These are phyloP conservation scores for Epistrophe eligans DNA, from an alignment of 2,888 invertebrate genomes.

Conservation along the genomic window DNA sequence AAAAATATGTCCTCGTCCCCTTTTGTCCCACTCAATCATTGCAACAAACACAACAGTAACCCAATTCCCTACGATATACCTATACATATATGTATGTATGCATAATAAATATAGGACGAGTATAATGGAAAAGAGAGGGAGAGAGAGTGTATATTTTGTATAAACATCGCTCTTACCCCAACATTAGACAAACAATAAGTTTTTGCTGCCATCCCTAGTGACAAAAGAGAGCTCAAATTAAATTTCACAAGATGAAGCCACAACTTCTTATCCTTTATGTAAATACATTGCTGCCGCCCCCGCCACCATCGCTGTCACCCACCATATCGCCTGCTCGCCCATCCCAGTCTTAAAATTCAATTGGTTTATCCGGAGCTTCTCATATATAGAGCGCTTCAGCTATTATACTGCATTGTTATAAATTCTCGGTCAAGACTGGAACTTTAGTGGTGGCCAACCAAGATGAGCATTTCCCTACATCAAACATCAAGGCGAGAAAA, in stretches of 20 bases:
- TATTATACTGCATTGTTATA: constrained; percentile 62
- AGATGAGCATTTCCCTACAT: constrained; percentile 47
- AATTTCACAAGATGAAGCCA: constrained; percentile 59
- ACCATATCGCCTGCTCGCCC: not conserved
- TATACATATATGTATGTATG: no score
- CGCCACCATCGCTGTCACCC: not conserved
- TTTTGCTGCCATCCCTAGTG: constrained; percentile 34
- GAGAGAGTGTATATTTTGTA: not conserved
- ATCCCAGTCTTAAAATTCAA: constrained; percentile 58
- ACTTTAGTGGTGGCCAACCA: constrained; percentile 19
- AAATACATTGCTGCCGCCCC: constrained; percentile 24
- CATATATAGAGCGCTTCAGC: constrained; percentile 22
- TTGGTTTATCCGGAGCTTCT: constrained; percentile 53
- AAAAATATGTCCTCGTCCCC: constrained; percentile 23
- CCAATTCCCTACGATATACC: constrained; percentile 27
- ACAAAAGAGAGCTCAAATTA: constrained; percentile 42
- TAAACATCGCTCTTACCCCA: constrained; percentile 12
- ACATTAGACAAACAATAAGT: constrained; percentile 17
- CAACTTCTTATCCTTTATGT: constrained; percentile 61
- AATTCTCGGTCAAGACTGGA: constrained; percentile 55
- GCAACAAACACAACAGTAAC: constrained; percentile 31
- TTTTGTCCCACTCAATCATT: constrained; percentile 50
- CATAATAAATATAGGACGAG: not conserved
- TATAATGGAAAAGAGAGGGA: not conserved
- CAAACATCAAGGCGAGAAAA: constrained; percentile 64